These are phyloP conservation scores for Plestiodon gilberti DNA, from an alignment of 2,113 vertebrate genomes.

Conservation along the genomic window DNA sequence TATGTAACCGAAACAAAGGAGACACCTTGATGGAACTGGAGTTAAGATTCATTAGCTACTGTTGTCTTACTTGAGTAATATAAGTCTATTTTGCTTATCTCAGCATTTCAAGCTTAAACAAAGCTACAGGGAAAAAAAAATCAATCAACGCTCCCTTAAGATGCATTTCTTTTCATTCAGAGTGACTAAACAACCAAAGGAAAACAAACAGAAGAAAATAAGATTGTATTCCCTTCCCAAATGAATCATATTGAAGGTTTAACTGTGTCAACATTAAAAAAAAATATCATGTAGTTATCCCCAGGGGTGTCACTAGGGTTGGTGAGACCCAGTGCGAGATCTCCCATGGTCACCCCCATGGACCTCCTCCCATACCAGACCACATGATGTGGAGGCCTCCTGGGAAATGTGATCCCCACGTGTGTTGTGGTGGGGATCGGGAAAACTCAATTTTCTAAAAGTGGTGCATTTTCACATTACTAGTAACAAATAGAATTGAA, in stretches of 20 bases:
- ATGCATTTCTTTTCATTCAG: constrained; percentile 40
- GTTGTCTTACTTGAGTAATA: constrained; percentile 73
- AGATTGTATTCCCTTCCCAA: constrained; percentile 45
- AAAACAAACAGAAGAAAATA: constrained; percentile 48
- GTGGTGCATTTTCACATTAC: too few species aligned
- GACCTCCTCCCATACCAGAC: too few species aligned
- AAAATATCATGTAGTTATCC: too few species aligned
- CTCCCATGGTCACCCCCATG: too few species aligned
- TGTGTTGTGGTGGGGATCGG: too few species aligned
- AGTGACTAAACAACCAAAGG: constrained; percentile 20
- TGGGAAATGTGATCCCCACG: too few species aligned
- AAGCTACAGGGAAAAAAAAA: constrained; percentile 34
- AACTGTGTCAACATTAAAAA: constrained; percentile 33
- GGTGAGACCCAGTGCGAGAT: too few species aligned
- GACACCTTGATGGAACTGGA: constrained; percentile 73
- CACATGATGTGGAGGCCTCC: too few species aligned
- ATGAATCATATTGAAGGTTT: constrained; percentile 58
- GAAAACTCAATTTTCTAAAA: constrained; percentile 49
- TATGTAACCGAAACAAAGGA: constrained; percentile 69
- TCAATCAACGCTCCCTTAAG: constrained; percentile 39
- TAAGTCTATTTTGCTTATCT: constrained; percentile 70
- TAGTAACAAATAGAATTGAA: too few species aligned
- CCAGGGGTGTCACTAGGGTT: too few species aligned
- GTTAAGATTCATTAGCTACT: constrained; percentile 70
- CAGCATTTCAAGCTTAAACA: constrained; percentile 57